Evolutionary conservation across 2,797 vertebrate genomes (phyloP), one percentile per base, ranked within the genome.

Genomic region (Hafferia zeledoni): DNA sequence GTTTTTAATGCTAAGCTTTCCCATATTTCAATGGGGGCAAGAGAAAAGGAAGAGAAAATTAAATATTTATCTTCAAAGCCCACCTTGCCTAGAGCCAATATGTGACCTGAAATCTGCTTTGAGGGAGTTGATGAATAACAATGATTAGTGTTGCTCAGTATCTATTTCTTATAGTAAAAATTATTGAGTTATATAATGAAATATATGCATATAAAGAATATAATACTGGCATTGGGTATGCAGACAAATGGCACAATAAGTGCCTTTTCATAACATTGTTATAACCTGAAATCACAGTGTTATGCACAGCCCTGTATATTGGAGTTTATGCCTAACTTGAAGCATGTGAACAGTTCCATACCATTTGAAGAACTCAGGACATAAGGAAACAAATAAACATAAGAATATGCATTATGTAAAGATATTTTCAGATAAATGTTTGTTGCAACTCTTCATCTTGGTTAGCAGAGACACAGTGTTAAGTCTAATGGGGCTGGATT

Each of bases 61-160:
- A 89, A 89, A 72, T 19, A 84, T 37, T 57, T 93, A 91, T 96
- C 94, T 97, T 95, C 93, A 96, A 96, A 97, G 83, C 20, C 56
- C 90, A 96, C 64, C 44, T 96, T 94, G 52, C 68, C 68, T 28
- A 74, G 41, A 92, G 59, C 61, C 39, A 75, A 13, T 56, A 25
- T 75, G 50, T 80, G 63, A 93, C 60, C 83, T 64, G 46, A 94
- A 94, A 83, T 35, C 55, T 87, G 37, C 31, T 67, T 79, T 63
- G 30, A 12, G 28, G n/a, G 20, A 78, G 37, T 6, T 82, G 41
- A 59, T 83, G 74, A 95, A 83, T 86, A 93, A 83, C 95, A 95
- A 67, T 35, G 1, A 84, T n/a, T 47, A 52, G 30, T 91, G n/a
- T 95, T 87, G 13, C 33, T 83, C 78, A 30, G 28, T 61, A 43